phyloP scores from a whole-genome alignment of 2,888 invertebrate species.

The Synergus japonicus region DNA sequence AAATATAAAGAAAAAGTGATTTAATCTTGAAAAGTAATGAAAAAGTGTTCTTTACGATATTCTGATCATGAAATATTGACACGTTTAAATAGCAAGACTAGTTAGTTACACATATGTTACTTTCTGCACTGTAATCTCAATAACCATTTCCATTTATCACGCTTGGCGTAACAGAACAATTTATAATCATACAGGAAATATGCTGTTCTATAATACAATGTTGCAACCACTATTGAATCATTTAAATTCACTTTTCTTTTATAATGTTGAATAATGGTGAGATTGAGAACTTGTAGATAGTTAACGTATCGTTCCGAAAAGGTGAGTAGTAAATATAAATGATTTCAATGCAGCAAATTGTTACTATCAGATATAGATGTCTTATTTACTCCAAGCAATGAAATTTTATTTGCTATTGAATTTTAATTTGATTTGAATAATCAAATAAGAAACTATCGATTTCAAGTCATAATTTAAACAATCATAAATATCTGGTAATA shows the following conservation, averaged over 20 bases:
- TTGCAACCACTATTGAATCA: conserved; percentile 28
- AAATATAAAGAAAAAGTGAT: background rate
- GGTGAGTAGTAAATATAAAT: conserved; percentile 13
- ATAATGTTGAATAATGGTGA: conserved; percentile 15
- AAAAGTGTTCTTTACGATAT: background rate
- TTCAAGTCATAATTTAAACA: background rate
- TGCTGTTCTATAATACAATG: conserved; percentile 22
- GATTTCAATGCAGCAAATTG: background rate
- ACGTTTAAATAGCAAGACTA: background rate
- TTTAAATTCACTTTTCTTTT: conserved; percentile 26
- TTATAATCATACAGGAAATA: conserved; percentile 39
- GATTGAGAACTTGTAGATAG: background rate
- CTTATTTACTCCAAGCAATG: background rate
- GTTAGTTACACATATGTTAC: background rate
- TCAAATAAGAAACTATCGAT: background rate
- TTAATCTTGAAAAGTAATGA: too few relatives aligned
- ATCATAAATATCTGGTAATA: background rate
- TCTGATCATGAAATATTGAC: background rate
- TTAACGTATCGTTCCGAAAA: background rate
- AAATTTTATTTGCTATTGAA: background rate
- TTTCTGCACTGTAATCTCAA: conserved; percentile 34
- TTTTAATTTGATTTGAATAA: background rate
- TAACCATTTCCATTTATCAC: conserved; percentile 33
- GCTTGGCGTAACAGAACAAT: conserved; percentile 31
- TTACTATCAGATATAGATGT: background rate